Base-by-base conservation (phyloP, 2,113 vertebrate genomes). In the Cairina moschata region DNA sequence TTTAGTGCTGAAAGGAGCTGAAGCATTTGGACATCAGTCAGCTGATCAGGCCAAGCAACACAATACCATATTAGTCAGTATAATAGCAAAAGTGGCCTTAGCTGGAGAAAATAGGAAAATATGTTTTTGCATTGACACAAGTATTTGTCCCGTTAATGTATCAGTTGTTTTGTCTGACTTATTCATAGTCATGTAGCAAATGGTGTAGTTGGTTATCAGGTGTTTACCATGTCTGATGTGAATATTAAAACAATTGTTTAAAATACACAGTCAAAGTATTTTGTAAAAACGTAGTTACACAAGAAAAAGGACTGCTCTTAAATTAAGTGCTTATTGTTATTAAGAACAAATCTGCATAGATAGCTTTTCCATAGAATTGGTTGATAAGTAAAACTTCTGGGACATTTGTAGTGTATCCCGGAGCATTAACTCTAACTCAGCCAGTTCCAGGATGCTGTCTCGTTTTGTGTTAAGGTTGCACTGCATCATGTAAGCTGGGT, bases 51-150 rank as follows among this genome's bases (percentile, higher is more conserved):
- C 88, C 66, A 97, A 97, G 56, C 97, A 95, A 29, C 97, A 98
- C 94, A 95, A 67, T 31, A 95, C 96, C 59, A 44, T 97, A 42
- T 89, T 97, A 56, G 92, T 98, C 58, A 98, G 97, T 78, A 93
- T 98, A 80, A 98, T 96, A 4, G 98, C 97, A 65, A 98, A 97
- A 97, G 97, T 97, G 20, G 97, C 97, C 32, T 98, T 97, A 13
- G 74, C 95, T 44, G 97, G 96, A 25, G 98, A 98, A 93, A 98
- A 98, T 18, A 96, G 96, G 98, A 91, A 75, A 92, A 71, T 40
- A 31, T 42, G 13, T 77, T 91, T 83, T 74, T 25, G 40, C 13
- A 7, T 44, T 32, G 29, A 40, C 26, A 40, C 14, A 42, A 76
- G 18, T 80, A 32, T 81, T 90, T 73, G 32, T 86, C 22, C 34